These are phyloP conservation scores for Athalia cordata DNA, from an alignment of 2,888 invertebrate species.

Conservation along the genomic window DNA sequence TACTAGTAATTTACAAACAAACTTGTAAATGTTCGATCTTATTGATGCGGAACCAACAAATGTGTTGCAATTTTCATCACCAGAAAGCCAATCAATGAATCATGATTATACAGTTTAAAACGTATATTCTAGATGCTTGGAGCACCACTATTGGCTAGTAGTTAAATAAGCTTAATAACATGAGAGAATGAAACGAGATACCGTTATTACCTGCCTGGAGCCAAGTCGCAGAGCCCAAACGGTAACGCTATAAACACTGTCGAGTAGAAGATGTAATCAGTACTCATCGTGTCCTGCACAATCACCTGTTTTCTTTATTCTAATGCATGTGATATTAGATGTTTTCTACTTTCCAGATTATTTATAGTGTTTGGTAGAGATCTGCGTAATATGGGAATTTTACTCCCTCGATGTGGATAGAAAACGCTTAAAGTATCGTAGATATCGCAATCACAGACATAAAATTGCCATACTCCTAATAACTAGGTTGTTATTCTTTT, in stretches of 20 bases:
- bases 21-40: not conserved
- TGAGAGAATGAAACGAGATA: slow-evolving; percentile 72
- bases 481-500: not conserved
- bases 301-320: not conserved
- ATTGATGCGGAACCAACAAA: not conserved
- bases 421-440: not conserved
- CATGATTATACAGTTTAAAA: slow-evolving; percentile 11
- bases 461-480: not conserved
- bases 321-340: not conserved
- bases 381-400: no score
- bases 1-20: not conserved
- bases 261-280: not conserved
- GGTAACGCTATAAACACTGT: slow-evolving; percentile 60
- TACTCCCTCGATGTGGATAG: no score
- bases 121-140: slow-evolving; percentile 64
- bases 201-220: slow-evolving; percentile 71
- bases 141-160: slow-evolving; percentile 59
- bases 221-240: slow-evolving; percentile 70
- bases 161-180: slow-evolving; percentile 67
- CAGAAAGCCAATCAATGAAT: not conserved
- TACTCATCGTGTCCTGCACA: not conserved
- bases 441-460: not conserved
- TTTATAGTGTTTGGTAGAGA: no score
- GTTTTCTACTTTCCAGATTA: no score
- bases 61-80: not conserved